These are phyloP conservation scores for Prionailurus bengalensis DNA, from an alignment of 2,113 vertebrate species.

Conservation along the genomic window DNA sequence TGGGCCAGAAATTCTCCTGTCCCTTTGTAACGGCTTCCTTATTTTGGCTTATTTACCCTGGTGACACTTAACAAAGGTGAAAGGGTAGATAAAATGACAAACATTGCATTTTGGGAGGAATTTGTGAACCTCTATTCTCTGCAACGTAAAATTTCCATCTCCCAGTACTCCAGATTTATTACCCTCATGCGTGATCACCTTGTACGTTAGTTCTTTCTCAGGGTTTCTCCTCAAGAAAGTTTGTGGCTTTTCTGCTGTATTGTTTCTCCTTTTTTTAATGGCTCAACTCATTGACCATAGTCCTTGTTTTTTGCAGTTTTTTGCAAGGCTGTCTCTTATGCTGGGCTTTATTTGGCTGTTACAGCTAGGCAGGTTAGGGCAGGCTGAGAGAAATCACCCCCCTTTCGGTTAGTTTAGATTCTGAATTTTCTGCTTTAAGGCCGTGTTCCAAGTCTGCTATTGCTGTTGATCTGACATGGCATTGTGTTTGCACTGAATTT, in stretches of 20 bases:
- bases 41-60: not conserved
- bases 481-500: slow-evolving; percentile 1
- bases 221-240: not conserved
- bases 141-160: not conserved
- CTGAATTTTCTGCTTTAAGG: slow-evolving; percentile 6
- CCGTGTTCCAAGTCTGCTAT: not conserved
- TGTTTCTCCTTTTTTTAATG: not conserved
- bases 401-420: not conserved
- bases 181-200: not conserved
- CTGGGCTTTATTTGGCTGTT: not conserved
- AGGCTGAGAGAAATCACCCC: not conserved
- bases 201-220: not conserved
- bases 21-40: not conserved
- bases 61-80: slow-evolving; percentile 16
- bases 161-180: not conserved
- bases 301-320: not conserved
- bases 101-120: not conserved
- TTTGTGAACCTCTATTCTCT: not conserved
- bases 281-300: not conserved
- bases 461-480: not conserved
- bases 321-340: not conserved
- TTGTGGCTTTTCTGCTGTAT: not conserved
- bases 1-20: not conserved
- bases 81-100: not conserved
- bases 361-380: not conserved